These are phyloP conservation scores for Leptinotarsa peninsularis DNA, from an alignment of 2,888 invertebrate genomes.

Conservation along the genomic window DNA sequence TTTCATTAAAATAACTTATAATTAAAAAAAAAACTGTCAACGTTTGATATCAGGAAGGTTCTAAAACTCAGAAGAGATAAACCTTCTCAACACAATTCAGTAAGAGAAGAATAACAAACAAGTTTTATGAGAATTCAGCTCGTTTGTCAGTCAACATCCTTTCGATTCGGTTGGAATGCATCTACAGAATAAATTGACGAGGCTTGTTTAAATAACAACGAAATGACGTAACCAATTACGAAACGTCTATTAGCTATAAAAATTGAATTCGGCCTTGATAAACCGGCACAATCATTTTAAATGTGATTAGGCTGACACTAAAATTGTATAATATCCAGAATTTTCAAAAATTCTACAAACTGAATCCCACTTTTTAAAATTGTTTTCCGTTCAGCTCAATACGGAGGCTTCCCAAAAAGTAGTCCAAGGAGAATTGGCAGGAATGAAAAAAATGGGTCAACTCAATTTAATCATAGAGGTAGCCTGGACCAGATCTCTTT, in stretches of 20 bases:
- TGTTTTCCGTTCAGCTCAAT: neutral
- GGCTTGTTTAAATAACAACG: constrained; percentile 30
- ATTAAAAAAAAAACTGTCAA: no score
- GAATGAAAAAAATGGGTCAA: no score
- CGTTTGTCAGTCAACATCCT: neutral
- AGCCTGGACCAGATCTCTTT: no score
- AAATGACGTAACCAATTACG: constrained; percentile 42
- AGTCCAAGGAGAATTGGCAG: no score
- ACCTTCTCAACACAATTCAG: neutral
- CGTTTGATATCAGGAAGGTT: no score
- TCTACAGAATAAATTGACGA: constrained; percentile 30
- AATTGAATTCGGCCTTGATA: constrained; percentile 36
- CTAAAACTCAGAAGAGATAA: neutral
- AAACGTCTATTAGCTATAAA: constrained; percentile 38
- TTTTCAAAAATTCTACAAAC: neutral
- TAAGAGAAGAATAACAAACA: constrained; percentile 5
- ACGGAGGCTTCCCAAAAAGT: no score
- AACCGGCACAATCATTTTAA: constrained; percentile 1
- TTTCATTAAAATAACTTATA: no score
- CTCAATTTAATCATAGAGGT: no score
- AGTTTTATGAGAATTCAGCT: constrained; percentile 1
- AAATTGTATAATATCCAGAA: neutral
- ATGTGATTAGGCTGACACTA: constrained; percentile 1
- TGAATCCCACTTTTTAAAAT: neutral
- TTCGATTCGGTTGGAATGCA: constrained; percentile 20